Conservation (phyloP, 1,140 invertebrate species). For the Gerris buenoi region DNA sequence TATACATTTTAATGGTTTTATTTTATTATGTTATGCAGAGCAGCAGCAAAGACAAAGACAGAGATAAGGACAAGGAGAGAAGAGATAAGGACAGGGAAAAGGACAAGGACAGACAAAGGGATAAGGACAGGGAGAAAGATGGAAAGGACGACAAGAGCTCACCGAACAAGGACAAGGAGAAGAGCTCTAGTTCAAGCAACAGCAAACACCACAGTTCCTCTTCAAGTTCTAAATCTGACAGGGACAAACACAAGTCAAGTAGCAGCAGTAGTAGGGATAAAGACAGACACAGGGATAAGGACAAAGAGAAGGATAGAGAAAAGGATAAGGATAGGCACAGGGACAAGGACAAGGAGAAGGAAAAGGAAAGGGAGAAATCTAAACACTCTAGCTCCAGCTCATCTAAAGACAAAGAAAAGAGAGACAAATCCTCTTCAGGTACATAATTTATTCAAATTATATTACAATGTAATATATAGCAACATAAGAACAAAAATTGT, state of each 20-base stretch:
- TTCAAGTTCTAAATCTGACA: neutral
- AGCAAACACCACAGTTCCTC: neutral
- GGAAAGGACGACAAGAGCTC: constrained; percentile 17
- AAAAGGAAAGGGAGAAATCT: constrained; percentile 35
- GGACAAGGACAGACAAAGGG: constrained; percentile 36
- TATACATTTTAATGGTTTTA: neutral
- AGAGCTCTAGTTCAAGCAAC: neutral
- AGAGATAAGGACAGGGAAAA: constrained; percentile 18
- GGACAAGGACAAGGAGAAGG: constrained; percentile 22
- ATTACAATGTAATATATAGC: constrained; percentile 1
- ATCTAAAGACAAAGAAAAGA: constrained; percentile 22
- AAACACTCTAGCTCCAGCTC: constrained; percentile 20
- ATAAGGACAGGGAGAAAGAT: constrained; percentile 22
- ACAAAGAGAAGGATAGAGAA: constrained; percentile 22
- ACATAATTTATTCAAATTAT: constrained; percentile 1
- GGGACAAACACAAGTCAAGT: constrained; percentile 11
- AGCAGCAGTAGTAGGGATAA: constrained; percentile 18
- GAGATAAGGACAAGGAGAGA: constrained; percentile 20
- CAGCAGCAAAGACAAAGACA: constrained; percentile 22
- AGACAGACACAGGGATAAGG: constrained; percentile 25
- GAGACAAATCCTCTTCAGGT: constrained; percentile 6
- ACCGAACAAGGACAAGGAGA: constrained; percentile 1
- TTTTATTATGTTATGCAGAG: neutral
- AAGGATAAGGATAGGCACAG: constrained; percentile 25
- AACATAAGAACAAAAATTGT: constrained; percentile 17